Conservation (phyloP, 2,888 invertebrate genomes). For the Perizoma flavofasciatum region DNA sequence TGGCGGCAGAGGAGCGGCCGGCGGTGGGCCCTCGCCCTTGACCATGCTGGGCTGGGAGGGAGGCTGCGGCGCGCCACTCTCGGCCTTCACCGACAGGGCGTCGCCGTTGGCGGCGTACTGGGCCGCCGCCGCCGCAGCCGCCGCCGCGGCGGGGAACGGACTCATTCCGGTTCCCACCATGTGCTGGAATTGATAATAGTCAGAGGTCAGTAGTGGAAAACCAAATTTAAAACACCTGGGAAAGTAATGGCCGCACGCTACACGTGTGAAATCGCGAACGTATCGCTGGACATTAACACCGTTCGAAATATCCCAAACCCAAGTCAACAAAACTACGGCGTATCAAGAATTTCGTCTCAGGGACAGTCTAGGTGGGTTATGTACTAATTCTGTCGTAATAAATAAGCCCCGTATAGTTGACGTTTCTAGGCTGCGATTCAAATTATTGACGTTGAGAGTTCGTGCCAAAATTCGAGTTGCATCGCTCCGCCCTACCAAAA, state of each 20-base stretch:
- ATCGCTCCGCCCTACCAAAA: slow-evolving; percentile 33
- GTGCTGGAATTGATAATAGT: slow-evolving; percentile 87
- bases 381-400: slow-evolving; percentile 75
- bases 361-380: slow-evolving; percentile 59
- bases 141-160: slow-evolving; percentile 87
- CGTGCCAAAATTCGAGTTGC: slow-evolving; percentile 69
- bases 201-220: slow-evolving; percentile 9
- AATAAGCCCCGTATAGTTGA: slow-evolving; percentile 73
- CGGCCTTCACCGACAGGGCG: slow-evolving; percentile 80
- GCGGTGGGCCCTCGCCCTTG: slow-evolving; percentile 81
- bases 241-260: slow-evolving; percentile 4
- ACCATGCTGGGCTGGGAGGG: slow-evolving; percentile 75
- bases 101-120: slow-evolving; percentile 83
- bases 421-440: slow-evolving; percentile 77
- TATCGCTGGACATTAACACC: slow-evolving; percentile 33
- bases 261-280: slow-evolving; percentile 31
- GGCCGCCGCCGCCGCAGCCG: slow-evolving; percentile 85
- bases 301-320: slow-evolving; percentile 36
- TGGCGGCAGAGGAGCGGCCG: slow-evolving; percentile 71
- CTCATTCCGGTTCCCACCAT: slow-evolving; percentile 96
- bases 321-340: slow-evolving; percentile 46
- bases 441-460: slow-evolving; percentile 72
- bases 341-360: slow-evolving; percentile 58
- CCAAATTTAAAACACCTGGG: slow-evolving; percentile 8
- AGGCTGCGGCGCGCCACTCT: slow-evolving; percentile 68